These are phyloP conservation scores for Leucopsar rothschildi DNA, from an alignment of 2,113 vertebrate genomes.

Conservation along the genomic window DNA sequence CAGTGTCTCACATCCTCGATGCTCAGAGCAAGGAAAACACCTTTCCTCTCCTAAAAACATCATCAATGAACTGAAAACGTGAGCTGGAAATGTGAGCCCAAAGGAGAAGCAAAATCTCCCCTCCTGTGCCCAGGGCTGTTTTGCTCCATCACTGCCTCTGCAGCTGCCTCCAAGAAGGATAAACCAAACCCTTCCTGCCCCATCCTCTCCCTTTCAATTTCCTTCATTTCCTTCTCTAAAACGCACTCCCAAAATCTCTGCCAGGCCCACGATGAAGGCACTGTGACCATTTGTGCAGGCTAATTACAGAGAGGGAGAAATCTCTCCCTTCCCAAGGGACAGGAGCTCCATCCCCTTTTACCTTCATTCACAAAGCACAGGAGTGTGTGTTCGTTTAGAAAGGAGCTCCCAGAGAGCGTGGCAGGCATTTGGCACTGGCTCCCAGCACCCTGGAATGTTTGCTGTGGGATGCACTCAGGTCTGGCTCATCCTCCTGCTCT, in stretches of 20 bases:
- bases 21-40: background rate
- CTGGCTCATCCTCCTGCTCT: background rate
- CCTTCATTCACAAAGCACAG: background rate
- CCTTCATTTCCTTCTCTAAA: background rate
- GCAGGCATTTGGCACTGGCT: background rate
- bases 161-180: fast-evolving
- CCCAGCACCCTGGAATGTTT: background rate
- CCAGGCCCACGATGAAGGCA: fast-evolving
- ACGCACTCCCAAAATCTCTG: background rate
- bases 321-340: background rate
- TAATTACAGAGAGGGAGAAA: background rate
- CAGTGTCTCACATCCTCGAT: background rate
- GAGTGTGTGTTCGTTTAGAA: fast-evolving
- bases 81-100: background rate
- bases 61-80: fast-evolving
- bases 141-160: background rate
- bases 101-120: background rate
- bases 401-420: fast-evolving
- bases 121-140: background rate
- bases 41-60: background rate
- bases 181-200: background rate
- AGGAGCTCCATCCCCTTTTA: background rate
- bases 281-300: fast-evolving
- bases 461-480: background rate
- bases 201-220: background rate